These are phyloP conservation scores for Caranx ignobilis DNA, from an alignment of 2,113 vertebrate species.

Conservation along the genomic window DNA sequence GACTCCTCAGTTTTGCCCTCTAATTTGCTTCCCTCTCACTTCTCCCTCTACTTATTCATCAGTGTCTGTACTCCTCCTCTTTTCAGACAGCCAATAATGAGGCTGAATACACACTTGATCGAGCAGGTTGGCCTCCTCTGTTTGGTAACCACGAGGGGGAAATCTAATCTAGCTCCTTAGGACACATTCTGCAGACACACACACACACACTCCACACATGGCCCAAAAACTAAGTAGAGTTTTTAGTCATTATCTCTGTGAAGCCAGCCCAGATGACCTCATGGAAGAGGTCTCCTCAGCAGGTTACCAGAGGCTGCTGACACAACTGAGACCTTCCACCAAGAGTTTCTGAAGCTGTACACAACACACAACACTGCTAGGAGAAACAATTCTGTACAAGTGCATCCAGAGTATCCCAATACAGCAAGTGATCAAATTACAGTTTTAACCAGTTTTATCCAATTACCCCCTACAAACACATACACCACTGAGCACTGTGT, in stretches of 20 bases:
- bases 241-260: slow-evolving; percentile 32
- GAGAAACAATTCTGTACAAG: neutral
- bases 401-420: neutral
- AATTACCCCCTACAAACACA: neutral
- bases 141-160: slow-evolving; percentile 44
- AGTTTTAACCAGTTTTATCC: neutral
- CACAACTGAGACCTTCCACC: slow-evolving; percentile 25
- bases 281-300: slow-evolving; percentile 1
- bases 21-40: slow-evolving; percentile 73
- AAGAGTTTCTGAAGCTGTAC: slow-evolving; percentile 6
- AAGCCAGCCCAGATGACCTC: slow-evolving; percentile 27
- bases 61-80: slow-evolving; percentile 53
- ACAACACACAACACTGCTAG: neutral
- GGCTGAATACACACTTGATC: slow-evolving; percentile 71
- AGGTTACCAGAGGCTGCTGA: slow-evolving; percentile 44
- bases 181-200: neutral
- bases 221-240: slow-evolving; percentile 21
- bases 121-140: slow-evolving; percentile 56
- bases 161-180: slow-evolving; percentile 52
- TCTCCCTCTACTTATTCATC: slow-evolving; percentile 67
- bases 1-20: slow-evolving; percentile 77
- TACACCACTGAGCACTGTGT: neutral
- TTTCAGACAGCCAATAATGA: slow-evolving; percentile 63
- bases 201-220: neutral
- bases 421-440: neutral